phyloP scores from a whole-genome alignment of 2,888 invertebrate genomes.

The Standfussiana lucernea region DNA sequence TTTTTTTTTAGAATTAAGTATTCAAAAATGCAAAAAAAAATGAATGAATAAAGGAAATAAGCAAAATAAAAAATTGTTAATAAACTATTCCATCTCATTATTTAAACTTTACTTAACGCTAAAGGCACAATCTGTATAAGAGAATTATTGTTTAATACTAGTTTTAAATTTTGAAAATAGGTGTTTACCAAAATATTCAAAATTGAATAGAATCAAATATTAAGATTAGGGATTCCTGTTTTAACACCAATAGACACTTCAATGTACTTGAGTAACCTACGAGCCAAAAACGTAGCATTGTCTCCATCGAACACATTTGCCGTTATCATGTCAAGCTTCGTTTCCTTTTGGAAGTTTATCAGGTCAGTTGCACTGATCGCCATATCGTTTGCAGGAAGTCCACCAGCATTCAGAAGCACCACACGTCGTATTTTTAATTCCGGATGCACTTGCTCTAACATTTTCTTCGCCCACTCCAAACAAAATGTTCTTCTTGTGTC shows the following conservation, averaged over 20 bases:
- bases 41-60: too few species aligned
- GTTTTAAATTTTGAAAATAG: background rate
- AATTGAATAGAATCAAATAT: constrained; percentile 72
- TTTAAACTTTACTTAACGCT: background rate
- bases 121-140: background rate
- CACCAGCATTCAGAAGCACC: constrained; percentile 85
- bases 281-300: constrained; percentile 79
- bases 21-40: too few species aligned
- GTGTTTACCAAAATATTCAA: background rate
- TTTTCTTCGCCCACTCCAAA: constrained; percentile 83
- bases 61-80: too few species aligned
- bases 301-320: constrained; percentile 80
- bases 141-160: background rate
- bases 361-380: constrained; percentile 82
- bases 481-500: constrained; percentile 85
- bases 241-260: constrained; percentile 84
- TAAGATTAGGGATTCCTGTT: constrained; percentile 87
- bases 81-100: too few species aligned
- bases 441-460: constrained; percentile 83
- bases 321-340: constrained; percentile 82
- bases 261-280: constrained; percentile 82
- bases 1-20: too few species aligned
- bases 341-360: constrained; percentile 79
- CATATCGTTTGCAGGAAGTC: constrained; percentile 83
- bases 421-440: constrained; percentile 83